phyloP scores from a whole-genome alignment of 2,888 invertebrate species.

The Coelogynopora nodosa region DNA sequence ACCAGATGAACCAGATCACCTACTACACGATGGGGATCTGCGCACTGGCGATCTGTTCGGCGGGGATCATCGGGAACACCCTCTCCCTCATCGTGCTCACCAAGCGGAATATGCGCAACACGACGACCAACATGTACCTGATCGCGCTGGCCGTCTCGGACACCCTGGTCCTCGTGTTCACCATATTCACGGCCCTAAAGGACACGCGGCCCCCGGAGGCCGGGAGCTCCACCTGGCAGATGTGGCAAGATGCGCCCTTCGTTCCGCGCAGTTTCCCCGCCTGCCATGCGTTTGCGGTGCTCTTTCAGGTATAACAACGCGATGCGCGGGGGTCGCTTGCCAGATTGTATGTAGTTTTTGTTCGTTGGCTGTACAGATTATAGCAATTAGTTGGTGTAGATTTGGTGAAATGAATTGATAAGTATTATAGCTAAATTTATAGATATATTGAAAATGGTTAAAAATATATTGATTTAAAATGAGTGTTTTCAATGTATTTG shows the following conservation, averaged over 20 bases:
- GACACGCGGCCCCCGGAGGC: constrained; percentile 51
- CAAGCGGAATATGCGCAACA: constrained; percentile 54
- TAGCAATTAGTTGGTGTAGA: no score
- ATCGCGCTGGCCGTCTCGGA: constrained; percentile 59
- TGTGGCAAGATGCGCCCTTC: constrained; percentile 49
- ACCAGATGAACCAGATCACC: background rate
- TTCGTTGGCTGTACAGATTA: no score
- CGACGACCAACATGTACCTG: constrained; percentile 59
- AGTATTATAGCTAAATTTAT: no score
- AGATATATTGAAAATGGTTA: no score
- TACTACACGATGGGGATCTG: constrained; percentile 59
- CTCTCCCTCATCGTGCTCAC: constrained; percentile 58
- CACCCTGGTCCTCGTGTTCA: constrained; percentile 55
- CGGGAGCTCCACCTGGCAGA: constrained; percentile 39
- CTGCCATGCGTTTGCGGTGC: constrained; percentile 58
- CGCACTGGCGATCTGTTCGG: constrained; percentile 55
- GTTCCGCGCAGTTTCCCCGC: constrained; percentile 52
- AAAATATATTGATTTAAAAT: no score
- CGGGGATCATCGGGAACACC: constrained; percentile 59
- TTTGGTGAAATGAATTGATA: no score
- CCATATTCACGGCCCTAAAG: constrained; percentile 54
- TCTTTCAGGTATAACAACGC: constrained; percentile 59
- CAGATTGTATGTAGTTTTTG: no score
- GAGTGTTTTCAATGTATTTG: no score
- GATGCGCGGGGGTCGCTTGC: no score